These are phyloP conservation scores for Luperina nickerlii DNA, from an alignment of 2,888 invertebrate species.

Conservation along the genomic window DNA sequence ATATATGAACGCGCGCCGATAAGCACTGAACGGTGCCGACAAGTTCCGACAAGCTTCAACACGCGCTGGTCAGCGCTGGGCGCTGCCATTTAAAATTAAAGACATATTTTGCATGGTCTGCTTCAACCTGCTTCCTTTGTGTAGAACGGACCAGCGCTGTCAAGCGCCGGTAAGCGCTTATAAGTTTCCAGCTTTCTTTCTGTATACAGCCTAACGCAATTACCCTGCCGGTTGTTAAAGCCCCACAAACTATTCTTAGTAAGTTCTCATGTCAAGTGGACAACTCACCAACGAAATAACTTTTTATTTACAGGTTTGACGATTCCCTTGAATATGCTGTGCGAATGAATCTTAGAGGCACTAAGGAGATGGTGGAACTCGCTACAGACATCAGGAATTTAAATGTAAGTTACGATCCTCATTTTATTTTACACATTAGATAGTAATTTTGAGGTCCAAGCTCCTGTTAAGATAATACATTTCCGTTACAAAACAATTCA, in stretches of 20 bases:
- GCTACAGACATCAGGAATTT: constrained; percentile 89
- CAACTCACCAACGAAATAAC: background rate
- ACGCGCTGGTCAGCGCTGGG: no score
- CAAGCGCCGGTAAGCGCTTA: no score
- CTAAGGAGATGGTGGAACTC: constrained; percentile 91
- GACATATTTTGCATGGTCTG: no score
- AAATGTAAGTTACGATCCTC: constrained; percentile 76
- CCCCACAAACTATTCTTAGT: background rate
- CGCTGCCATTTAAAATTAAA: no score
- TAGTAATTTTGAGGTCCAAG: background rate
- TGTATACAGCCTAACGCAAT: no score
- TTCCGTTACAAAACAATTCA: background rate
- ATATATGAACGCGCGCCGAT: no score
- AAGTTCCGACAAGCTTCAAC: no score
- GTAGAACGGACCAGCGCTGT: no score
- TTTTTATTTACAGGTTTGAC: constrained; percentile 92
- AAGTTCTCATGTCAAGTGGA: background rate
- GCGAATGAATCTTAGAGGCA: constrained; percentile 92
- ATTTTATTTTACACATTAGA: background rate
- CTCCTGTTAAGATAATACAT: background rate
- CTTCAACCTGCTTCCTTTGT: no score
- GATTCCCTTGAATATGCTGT: constrained; percentile 93
- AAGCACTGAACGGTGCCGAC: no score
- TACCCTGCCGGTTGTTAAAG: background rate
- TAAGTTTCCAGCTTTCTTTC: no score